Base-by-base conservation (phyloP, 1,140 invertebrate genomes). In the Diploscapter pachys region DNA sequence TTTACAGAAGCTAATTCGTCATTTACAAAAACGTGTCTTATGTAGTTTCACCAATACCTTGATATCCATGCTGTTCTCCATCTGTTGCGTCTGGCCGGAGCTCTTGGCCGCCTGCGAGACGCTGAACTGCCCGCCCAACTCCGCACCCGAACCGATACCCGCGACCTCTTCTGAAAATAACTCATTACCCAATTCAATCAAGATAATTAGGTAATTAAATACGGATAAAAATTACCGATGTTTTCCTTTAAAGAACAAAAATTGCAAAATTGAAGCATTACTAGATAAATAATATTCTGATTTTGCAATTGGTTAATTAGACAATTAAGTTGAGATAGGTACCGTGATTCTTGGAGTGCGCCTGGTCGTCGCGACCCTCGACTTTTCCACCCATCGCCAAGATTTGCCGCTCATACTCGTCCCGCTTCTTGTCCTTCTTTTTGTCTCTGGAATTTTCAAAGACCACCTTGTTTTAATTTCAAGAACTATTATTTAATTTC, bases 1-100 rank as follows among this genome's bases (percentile, higher is more conserved):
- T 31, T 31, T 31, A 31, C 31, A 31, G 31, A 31, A 31, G 31
- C 31, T 31, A 31, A 31, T 31, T 31, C 31, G 31, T 31, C 31
- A 31, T 31, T 31, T 31, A 31, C 31, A 31, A 31, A 31, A 31
- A 31, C 31, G 31, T 31, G n/a, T 50, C 62, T 13, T 6, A 71
- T 63, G n/a, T 31, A 50, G 49, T 6, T 63, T 13, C 48, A 54
- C 50, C 5, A 51, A 61, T n/a, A 96, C 92, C 89, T 98, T 98
- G 52, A 99, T 99, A 87, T 99, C 96, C 31, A 96, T 92, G 3
- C 95, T 94, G 86, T 95, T 93, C 85, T 98, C 95, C 66, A 96
- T 81, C 49, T 93, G 91, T 55, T 90, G 90, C 80, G 92, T 90
- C 79, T 94, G 92, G 82, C 92, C 92, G 48, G 90, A 90, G 72